phyloP scores from a whole-genome alignment of 2,113 vertebrate genomes.

The Rhynchopsitta pachyrhyncha region DNA sequence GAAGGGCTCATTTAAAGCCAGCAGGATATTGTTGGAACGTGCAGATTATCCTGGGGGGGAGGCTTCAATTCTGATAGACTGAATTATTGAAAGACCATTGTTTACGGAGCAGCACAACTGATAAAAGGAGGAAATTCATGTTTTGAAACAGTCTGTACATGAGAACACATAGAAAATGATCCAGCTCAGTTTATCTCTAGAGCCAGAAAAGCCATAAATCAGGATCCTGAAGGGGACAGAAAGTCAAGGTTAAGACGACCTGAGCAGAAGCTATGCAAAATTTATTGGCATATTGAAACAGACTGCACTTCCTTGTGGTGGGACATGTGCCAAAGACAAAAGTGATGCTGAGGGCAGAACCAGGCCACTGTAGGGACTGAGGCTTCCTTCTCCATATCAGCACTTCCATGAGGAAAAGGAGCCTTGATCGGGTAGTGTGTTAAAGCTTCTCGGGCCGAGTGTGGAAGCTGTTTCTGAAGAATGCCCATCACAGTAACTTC shows the following conservation, averaged over 20 bases:
- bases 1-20: not conserved
- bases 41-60: not conserved
- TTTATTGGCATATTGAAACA: not conserved
- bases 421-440: not conserved
- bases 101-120: not conserved
- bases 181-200: not conserved
- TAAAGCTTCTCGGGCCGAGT: not conserved
- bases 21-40: not conserved
- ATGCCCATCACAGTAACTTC: not conserved
- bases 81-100: constrained; percentile 19
- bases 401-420: not conserved
- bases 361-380: not conserved
- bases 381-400: fast-evolving
- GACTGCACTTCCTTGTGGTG: not conserved
- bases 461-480: not conserved
- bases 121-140: constrained; percentile 3
- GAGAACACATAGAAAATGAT: not conserved
- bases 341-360: not conserved
- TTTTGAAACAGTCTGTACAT: not conserved
- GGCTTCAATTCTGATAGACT: not conserved
- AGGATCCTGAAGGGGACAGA: not conserved
- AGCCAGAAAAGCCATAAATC: not conserved
- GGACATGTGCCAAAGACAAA: not conserved
- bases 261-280: not conserved
- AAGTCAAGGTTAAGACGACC: not conserved